Conservation (phyloP, 1,140 invertebrate species). For the Manduca sexta region DNA sequence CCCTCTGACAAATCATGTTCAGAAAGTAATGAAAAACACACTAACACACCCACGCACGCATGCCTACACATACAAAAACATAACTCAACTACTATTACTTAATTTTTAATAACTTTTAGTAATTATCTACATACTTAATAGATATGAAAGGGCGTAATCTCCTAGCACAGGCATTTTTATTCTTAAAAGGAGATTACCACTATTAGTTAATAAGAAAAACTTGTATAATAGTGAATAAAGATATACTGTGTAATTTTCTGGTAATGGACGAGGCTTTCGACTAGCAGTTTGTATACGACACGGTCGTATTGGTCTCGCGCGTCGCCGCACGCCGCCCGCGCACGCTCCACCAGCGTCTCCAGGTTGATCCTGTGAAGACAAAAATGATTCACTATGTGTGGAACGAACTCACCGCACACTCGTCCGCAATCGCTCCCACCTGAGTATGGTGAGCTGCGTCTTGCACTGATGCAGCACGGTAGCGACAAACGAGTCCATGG, state of each 20-base stretch:
- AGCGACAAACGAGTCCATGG: constrained; percentile 55
- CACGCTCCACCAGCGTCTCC: constrained; percentile 5
- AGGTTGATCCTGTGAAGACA: constrained; percentile 6
- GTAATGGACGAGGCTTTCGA: constrained; percentile 36
- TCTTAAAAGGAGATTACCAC: no score
- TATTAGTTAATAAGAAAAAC: no score
- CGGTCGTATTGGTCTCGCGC: constrained; percentile 8
- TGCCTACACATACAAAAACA: no score
- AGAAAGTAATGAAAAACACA: neutral
- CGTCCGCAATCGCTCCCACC: constrained; percentile 17
- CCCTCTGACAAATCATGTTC: neutral
- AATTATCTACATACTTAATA: no score
- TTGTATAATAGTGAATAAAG: no score
- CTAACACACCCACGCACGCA: no score
- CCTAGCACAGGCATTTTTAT: no score
- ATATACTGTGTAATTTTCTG: constrained; percentile 30
- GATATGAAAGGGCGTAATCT: no score
- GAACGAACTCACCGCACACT: neutral
- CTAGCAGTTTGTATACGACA: constrained; percentile 24
- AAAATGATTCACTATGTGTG: neutral
- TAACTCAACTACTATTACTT: constrained; percentile 16
- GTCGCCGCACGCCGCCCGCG: neutral
- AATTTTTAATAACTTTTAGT: no score
- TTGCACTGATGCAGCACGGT: constrained; percentile 46
- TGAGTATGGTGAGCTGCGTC: constrained; percentile 43